Evolutionary conservation across 2,888 invertebrate species (phyloP), one percentile per base, ranked within the genome.

Genomic region (Coecobrya sp.): DNA sequence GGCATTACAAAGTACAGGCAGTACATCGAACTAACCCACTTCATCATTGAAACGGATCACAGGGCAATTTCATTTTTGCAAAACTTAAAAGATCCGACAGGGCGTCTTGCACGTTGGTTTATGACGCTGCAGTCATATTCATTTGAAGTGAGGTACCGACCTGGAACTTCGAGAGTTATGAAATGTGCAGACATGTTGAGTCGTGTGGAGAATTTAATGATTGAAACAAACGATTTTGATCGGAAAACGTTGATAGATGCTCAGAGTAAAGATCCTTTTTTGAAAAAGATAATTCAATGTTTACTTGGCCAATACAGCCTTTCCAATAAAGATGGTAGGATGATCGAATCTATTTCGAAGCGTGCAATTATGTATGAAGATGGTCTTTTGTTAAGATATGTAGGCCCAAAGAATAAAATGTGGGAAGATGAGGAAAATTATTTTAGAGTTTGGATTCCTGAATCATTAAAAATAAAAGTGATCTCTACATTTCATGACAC

Each of bases 61-160:
- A 95, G 96, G 89, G 96, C 96, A 0, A 94, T 96, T 52, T 95
- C 96, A 95, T 96, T 96, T 96, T 93, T 96, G 8, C 93, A 96
- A 92, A 84, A 70, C 10, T 19, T 89, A 7, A 89, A 89, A 13
- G 76, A 85, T 55, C 76, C 90, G 0, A 79, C 52, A 8, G 90
- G 90, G 0, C 91, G 96, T 45, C 93, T 96, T 0, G 95, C 95
- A 0, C 93, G 96, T 55, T 96, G 96, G 96, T 95, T 95, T 0
- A 70, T 96, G 10, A 91, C 94, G 11, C 89, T 96, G 0, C 95
- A 96, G 93, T 92, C 95, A 0, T 96, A 95, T 91, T 95, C 96
- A 52, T 91, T 96, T 4, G 93, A 95, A 0, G 95, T 96, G 3
- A 93, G 95, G 11, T 96, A 96, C 89, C 95, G 95, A 1, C 95